phyloP scores from a whole-genome alignment of 2,113 vertebrate genomes.

The Struthidea cinerea region DNA sequence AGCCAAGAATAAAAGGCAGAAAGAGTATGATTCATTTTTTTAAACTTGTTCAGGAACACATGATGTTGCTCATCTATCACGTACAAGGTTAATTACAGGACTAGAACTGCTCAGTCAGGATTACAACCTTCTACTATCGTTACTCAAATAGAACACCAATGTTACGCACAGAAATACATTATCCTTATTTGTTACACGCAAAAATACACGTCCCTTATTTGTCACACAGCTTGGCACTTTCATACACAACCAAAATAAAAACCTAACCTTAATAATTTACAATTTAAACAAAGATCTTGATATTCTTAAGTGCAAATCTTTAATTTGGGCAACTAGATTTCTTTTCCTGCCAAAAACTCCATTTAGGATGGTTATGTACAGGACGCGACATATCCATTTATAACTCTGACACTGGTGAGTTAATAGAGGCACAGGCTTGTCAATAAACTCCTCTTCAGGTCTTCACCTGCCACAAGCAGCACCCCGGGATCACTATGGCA shows the following conservation, averaged over 20 bases:
- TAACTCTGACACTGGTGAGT: not conserved
- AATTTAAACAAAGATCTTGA: not conserved
- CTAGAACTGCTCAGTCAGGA: not conserved
- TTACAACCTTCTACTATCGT: not conserved
- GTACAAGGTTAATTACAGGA: not conserved
- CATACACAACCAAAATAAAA: not conserved
- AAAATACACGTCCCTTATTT: not conserved
- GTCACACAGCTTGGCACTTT: not conserved
- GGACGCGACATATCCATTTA: not conserved
- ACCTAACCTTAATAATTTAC: not conserved
- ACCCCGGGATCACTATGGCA: not conserved
- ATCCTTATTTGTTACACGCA: not conserved
- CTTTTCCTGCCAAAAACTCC: not conserved
- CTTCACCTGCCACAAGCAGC: not conserved
- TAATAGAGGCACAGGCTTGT: not conserved
- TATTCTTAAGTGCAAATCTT: fast-evolving
- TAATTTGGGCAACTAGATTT: not conserved
- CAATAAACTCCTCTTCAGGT: not conserved
- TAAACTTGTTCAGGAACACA: not conserved
- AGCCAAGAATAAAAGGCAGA: not conserved
- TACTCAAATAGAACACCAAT: not conserved
- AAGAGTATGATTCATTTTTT: not conserved
- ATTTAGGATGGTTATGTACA: not conserved
- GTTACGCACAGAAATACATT: not conserved
- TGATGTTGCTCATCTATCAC: not conserved